phyloP scores from a whole-genome alignment of 2,888 invertebrate species.

The Morpho achilles region DNA sequence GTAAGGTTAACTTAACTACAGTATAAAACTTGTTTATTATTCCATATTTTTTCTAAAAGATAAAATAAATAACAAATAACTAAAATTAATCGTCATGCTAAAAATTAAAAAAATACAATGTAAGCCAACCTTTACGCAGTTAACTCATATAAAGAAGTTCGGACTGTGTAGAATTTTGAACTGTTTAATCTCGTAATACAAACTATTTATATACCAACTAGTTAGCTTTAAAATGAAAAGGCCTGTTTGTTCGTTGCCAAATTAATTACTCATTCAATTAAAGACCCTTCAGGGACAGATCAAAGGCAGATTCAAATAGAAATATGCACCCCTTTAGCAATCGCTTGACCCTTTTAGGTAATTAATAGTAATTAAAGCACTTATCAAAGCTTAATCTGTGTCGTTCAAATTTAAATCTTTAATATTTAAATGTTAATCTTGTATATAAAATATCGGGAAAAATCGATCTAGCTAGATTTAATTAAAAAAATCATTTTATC shows the following conservation, averaged over 20 bases:
- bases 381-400: constrained; percentile 6
- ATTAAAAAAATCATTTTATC: too few relatives aligned
- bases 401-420: background rate
- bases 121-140: too few relatives aligned
- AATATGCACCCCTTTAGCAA: constrained; percentile 24
- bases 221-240: constrained; percentile 5
- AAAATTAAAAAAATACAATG: too few relatives aligned
- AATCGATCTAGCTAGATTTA: too few relatives aligned
- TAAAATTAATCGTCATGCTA: too few relatives aligned
- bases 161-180: background rate
- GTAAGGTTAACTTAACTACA: too few relatives aligned
- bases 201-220: constrained; percentile 4
- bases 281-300: constrained; percentile 16
- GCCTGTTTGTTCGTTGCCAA: constrained; percentile 11
- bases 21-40: too few relatives aligned
- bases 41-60: too few relatives aligned
- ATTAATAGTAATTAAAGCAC: constrained; percentile 21
- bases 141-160: too few relatives aligned
- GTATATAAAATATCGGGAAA: too few relatives aligned
- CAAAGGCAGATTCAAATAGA: constrained; percentile 26
- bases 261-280: constrained; percentile 20
- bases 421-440: background rate
- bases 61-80: too few relatives aligned
- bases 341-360: constrained; percentile 25
- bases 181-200: background rate